phyloP scores from a whole-genome alignment of 2,797 vertebrate species.

The Sorex maritimensis region DNA sequence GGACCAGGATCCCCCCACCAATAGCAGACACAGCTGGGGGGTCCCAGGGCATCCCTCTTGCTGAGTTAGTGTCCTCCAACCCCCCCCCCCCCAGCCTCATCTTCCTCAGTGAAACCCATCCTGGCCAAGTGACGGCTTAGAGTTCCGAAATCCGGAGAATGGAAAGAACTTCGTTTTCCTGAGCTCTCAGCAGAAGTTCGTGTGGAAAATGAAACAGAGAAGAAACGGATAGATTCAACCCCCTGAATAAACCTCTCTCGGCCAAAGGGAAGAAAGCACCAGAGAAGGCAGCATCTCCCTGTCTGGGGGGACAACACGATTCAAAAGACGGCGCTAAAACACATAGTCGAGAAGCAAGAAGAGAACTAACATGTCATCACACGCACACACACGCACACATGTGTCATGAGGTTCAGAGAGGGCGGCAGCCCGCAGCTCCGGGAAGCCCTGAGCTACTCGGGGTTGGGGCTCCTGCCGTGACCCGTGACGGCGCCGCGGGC shows the following conservation, averaged over 20 bases:
- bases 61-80: background rate
- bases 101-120: constrained; percentile 13
- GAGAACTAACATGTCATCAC: background rate
- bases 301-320: background rate
- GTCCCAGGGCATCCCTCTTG: background rate
- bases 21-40: too few species aligned
- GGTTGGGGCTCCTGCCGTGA: too few species aligned
- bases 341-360: constrained; percentile 2
- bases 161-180: constrained; percentile 11
- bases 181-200: background rate
- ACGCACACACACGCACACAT: background rate
- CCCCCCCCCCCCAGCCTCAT: background rate
- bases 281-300: too few species aligned
- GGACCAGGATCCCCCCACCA: too few species aligned
- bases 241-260: constrained; percentile 19
- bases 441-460: too few species aligned
- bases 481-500: too few species aligned
- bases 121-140: constrained; percentile 10
- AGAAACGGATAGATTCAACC: too few species aligned
- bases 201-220: too few species aligned
- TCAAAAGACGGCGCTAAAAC: constrained; percentile 49
- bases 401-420: background rate
- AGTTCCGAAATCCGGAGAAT: background rate
- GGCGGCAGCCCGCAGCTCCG: too few species aligned
- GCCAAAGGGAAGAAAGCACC: background rate